phyloP scores from a whole-genome alignment of 1,140 invertebrate species.

The Pteromalus puparum region DNA sequence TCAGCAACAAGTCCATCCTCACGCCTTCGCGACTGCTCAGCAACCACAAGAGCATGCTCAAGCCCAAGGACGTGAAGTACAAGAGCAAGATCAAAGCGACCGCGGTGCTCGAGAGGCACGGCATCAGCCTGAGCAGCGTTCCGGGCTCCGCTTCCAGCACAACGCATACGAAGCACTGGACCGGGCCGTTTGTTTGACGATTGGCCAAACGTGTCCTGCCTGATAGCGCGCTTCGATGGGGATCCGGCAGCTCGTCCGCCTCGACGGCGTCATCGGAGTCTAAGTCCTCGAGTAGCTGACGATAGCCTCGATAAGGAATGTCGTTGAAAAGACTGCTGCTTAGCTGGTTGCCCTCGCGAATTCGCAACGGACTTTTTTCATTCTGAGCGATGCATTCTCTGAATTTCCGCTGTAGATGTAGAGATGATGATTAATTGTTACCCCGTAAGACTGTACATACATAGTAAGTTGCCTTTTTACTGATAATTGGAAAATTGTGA shows the following conservation, averaged over 20 bases:
- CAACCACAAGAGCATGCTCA: conserved; percentile 85
- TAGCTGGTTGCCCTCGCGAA: too few species aligned
- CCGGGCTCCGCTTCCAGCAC: conserved; percentile 49
- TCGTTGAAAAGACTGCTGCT: neutral
- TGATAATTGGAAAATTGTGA: neutral
- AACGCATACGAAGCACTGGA: conserved; percentile 71
- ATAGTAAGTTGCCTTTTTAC: neutral
- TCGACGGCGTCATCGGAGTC: neutral
- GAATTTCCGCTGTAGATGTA: too few species aligned
- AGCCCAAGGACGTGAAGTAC: conserved; percentile 86
- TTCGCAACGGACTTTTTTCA: too few species aligned
- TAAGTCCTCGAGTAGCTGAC: neutral
- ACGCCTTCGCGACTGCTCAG: conserved; percentile 82
- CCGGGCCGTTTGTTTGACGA: conserved; percentile 75
- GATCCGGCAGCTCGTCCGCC: neutral
- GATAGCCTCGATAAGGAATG: neutral
- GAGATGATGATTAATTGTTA: neutral
- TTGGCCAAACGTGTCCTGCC: conserved; percentile 51
- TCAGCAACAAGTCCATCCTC: conserved; percentile 88
- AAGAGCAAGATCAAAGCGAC: conserved; percentile 72
- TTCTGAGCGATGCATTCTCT: too few species aligned
- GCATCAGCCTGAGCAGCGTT: conserved; percentile 56
- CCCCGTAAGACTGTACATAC: neutral
- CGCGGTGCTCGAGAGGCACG: conserved; percentile 70
- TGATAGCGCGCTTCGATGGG: conserved; percentile 40